These are phyloP conservation scores for Pangasianodon hypophthalmus DNA, from an alignment of 2,113 vertebrate genomes.

Conservation along the genomic window DNA sequence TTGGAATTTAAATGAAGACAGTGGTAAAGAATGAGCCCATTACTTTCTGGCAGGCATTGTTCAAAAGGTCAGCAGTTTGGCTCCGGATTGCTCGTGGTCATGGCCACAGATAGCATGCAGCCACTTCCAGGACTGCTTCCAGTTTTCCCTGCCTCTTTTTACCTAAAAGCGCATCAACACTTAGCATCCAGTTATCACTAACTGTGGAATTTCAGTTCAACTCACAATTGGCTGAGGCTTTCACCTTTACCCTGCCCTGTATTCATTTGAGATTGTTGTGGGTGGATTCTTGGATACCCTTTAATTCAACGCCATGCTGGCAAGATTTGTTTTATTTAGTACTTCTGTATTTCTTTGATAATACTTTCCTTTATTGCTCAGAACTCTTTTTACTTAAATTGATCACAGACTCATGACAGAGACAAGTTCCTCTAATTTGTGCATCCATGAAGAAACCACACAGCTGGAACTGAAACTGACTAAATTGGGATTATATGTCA, in stretches of 20 bases:
- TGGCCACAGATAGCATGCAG: neutral
- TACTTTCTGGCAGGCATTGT: constrained; percentile 2
- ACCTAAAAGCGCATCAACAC: neutral
- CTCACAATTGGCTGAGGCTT: neutral
- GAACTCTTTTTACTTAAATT: no score
- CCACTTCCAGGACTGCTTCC: neutral
- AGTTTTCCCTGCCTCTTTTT: neutral
- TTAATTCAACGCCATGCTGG: neutral
- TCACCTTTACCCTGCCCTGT: constrained; percentile 1
- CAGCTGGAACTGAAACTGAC: neutral
- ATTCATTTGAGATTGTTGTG: neutral
- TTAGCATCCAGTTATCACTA: neutral
- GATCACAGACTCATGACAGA: neutral
- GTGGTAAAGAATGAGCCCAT: neutral
- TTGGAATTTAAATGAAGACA: neutral
- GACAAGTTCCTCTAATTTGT: neutral
- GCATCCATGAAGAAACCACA: neutral
- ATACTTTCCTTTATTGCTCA: neutral
- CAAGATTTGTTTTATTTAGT: neutral
- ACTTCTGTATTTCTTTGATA: neutral
- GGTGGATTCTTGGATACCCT: neutral
- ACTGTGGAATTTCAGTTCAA: neutral
- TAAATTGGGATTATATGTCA: neutral
- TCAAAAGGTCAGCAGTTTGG: constrained; percentile 20
- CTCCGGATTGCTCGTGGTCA: neutral